Conservation (phyloP, 2,797 vertebrate species). For the Parambassis ranga region DNA sequence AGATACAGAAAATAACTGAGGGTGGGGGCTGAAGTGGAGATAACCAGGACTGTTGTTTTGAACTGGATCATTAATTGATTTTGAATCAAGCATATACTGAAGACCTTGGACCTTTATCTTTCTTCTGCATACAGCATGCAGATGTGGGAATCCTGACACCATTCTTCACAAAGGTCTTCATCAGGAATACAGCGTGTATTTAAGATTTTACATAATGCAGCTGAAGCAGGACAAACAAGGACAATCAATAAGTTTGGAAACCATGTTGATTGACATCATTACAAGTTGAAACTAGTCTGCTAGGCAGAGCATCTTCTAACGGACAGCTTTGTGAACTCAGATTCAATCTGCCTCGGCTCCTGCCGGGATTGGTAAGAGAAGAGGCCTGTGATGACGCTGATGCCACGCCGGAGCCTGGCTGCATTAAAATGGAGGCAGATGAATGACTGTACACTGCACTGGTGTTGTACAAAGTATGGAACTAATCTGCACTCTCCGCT, state of each 20-base stretch:
- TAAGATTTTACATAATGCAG: too few relatives aligned
- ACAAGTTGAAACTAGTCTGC: too few relatives aligned
- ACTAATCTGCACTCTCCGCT: neutral
- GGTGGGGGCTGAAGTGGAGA: neutral
- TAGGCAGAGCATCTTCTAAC: neutral
- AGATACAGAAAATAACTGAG: neutral
- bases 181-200: too few relatives aligned
- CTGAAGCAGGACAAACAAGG: too few relatives aligned
- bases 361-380: neutral
- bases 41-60: neutral
- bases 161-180: too few relatives aligned
- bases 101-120: too few relatives aligned
- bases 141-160: too few relatives aligned
- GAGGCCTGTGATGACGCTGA: neutral
- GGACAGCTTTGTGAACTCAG: accelerated
- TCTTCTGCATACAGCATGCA: too few relatives aligned
- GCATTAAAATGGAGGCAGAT: slow-evolving; percentile 33
- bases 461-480: neutral
- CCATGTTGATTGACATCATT: too few relatives aligned
- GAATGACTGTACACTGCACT: neutral
- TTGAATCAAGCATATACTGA: too few relatives aligned
- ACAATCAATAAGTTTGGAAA: too few relatives aligned
- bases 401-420: neutral
- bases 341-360: neutral
- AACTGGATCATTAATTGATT: neutral